Percentiles rank a stretch among this genome's conserved stretches.
Conservation (phyloP, 2,113 vertebrate genomes). For the Siniperca knerii region DNA sequence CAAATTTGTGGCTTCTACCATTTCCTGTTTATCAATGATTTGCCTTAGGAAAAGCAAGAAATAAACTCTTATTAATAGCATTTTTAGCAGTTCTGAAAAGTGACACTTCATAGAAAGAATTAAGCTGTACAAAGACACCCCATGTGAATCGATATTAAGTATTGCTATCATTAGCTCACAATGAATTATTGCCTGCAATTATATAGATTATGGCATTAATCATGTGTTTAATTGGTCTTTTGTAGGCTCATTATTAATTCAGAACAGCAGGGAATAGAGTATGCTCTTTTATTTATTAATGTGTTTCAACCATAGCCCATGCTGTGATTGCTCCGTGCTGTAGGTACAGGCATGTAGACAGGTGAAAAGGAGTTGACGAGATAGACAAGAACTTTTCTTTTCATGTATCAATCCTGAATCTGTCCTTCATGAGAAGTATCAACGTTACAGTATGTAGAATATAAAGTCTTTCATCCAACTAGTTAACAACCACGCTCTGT, state of each 20-base stretch:
- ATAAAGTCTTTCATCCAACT: constrained; percentile 4
- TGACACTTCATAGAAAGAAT: constrained; percentile 73
- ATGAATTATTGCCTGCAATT: constrained; percentile 84
- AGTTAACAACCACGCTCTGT: not conserved
- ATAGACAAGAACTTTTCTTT: constrained; percentile 5
- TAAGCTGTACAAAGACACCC: constrained; percentile 77
- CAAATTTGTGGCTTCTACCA: constrained; percentile 4
- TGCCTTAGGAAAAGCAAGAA: constrained; percentile 61
- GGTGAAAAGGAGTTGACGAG: constrained; percentile 12
- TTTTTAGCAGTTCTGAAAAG: constrained; percentile 65
- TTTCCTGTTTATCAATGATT: constrained; percentile 49
- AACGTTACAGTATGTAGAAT: not conserved
- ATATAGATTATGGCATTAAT: constrained; percentile 85
- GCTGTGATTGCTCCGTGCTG: constrained; percentile 53
- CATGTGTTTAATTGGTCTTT: constrained; percentile 87
- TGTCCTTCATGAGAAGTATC: constrained; percentile 19
- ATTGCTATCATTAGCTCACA: constrained; percentile 82
- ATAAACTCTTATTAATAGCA: constrained; percentile 60
- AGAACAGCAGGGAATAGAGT: constrained; percentile 80
- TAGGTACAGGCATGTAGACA: constrained; percentile 52
- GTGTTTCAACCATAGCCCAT: constrained; percentile 44
- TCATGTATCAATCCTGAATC: constrained; percentile 16
- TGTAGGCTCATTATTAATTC: constrained; percentile 85
- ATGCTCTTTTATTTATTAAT: constrained; percentile 84
- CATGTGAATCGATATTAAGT: constrained; percentile 83